phyloP scores from a whole-genome alignment of 2,113 vertebrate genomes.

The Athene noctua region DNA sequence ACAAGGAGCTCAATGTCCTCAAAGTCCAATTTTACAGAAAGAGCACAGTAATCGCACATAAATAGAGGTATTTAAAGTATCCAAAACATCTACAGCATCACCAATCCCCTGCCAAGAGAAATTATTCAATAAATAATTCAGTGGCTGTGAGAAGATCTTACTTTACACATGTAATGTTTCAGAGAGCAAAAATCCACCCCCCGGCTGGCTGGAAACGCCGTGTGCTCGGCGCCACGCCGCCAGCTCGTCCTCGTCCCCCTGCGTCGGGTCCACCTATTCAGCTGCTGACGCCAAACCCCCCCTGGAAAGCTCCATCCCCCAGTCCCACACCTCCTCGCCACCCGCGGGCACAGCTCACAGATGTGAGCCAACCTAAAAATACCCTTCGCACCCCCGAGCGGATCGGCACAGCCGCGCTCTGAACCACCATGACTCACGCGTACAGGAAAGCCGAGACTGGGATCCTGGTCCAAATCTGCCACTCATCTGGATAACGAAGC shows the following conservation, averaged over 20 bases:
- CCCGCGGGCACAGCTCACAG: not conserved
- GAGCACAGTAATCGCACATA: not conserved
- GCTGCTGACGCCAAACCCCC: not conserved
- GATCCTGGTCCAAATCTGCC: not conserved
- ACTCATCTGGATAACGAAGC: not conserved
- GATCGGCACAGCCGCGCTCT: rapidly evolving
- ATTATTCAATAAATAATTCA: slow-evolving; percentile 43
- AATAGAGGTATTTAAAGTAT: slow-evolving; percentile 44
- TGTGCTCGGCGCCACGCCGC: rapidly evolving
- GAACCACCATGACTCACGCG: rapidly evolving
- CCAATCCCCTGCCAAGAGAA: not conserved
- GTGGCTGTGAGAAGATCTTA: not conserved
- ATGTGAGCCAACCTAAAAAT: not conserved
- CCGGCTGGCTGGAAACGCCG: not conserved
- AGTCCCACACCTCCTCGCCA: not conserved
- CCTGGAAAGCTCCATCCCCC: not conserved
- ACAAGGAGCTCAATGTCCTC: slow-evolving; percentile 24
- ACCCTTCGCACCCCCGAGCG: not conserved
- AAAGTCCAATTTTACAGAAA: not conserved
- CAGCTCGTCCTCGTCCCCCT: not conserved
- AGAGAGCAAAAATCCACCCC: not conserved
- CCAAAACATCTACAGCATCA: not conserved
- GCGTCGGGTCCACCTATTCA: rapidly evolving
- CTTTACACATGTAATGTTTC: not conserved
- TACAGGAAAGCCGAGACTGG: not conserved